A percentile compares a stretch with the other conserved stretches of the same genome.
Evolutionary conservation across 1,140 invertebrate genomes (phyloP).

Genomic region (Vanessa tameamea): DNA sequence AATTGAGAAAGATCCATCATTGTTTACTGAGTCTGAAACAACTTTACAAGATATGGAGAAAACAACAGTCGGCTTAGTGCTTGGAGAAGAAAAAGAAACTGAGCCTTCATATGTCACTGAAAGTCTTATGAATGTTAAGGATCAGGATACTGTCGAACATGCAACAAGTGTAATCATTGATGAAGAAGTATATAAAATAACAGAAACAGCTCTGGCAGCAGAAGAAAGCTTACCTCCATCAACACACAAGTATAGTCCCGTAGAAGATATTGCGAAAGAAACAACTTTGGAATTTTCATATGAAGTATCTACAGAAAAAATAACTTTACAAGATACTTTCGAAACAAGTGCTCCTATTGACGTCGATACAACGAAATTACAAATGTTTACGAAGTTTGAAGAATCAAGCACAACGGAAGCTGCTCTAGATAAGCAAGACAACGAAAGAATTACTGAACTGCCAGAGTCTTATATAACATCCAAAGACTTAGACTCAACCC

Average conservation of each 20-base stretch:
- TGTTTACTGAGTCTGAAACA: neutral
- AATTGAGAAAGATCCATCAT: neutral
- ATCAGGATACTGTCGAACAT: constrained; percentile 16
- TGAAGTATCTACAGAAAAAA: neutral
- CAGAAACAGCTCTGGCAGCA: constrained; percentile 7
- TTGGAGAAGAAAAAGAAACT: constrained; percentile 18
- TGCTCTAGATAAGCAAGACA: neutral
- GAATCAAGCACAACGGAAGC: neutral
- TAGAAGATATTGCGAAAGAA: constrained; percentile 1
- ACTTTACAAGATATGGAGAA: neutral
- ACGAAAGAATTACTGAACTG: constrained; percentile 1
- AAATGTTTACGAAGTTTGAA: neutral
- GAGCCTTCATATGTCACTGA: constrained; percentile 4
- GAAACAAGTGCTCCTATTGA: neutral
- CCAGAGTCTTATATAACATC: neutral
- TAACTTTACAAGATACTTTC: neutral
- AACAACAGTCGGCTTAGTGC: neutral
- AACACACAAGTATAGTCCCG: neutral
- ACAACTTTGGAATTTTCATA: neutral
- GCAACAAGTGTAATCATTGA: neutral
- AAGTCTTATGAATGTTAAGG: neutral
- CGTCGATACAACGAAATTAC: neutral
- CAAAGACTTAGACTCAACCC: neutral
- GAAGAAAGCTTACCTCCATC: neutral
- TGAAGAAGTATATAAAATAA: neutral